Conservation (phyloP, 2,113 vertebrate genomes). For the Melospiza georgiana region DNA sequence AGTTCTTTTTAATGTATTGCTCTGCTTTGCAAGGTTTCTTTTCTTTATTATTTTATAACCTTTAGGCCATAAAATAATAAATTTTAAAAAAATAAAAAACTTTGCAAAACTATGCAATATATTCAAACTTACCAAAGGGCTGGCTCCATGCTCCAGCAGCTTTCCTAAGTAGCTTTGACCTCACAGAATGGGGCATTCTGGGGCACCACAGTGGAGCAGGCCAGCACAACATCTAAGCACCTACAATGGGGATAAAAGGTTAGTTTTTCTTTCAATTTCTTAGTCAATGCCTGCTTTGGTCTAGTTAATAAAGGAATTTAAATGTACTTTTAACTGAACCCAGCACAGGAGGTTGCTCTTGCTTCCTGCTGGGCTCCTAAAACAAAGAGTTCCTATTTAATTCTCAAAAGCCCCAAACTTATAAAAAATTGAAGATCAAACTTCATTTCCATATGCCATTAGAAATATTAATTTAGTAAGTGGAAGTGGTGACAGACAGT, state of each 20-base stretch:
- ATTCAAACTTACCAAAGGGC: constrained; percentile 58
- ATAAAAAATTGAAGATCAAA: neutral
- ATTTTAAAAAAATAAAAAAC: neutral
- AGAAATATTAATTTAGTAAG: neutral
- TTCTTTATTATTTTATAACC: constrained; percentile 72
- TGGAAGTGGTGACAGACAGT: neutral
- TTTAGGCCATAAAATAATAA: constrained; percentile 67
- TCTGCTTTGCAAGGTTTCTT: constrained; percentile 74
- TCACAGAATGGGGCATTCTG: constrained; percentile 51
- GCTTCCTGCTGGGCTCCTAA: neutral
- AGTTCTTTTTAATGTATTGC: constrained; percentile 43
- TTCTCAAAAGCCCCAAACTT: neutral
- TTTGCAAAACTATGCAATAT: constrained; percentile 72
- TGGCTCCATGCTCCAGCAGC: constrained; percentile 66
- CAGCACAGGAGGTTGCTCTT: neutral
- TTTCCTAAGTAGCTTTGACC: constrained; percentile 63
- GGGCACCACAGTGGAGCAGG: constrained; percentile 12
- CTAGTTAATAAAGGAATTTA: neutral
- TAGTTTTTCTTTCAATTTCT: constrained; percentile 19
- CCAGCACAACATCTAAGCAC: constrained; percentile 50
- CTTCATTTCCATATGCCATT: neutral
- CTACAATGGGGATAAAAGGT: constrained; percentile 38
- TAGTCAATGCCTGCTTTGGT: neutral
- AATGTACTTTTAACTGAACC: neutral
- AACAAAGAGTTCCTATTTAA: neutral